Base-by-base conservation (phyloP, 2,113 vertebrate genomes). In the Oreochromis spilurus region DNA sequence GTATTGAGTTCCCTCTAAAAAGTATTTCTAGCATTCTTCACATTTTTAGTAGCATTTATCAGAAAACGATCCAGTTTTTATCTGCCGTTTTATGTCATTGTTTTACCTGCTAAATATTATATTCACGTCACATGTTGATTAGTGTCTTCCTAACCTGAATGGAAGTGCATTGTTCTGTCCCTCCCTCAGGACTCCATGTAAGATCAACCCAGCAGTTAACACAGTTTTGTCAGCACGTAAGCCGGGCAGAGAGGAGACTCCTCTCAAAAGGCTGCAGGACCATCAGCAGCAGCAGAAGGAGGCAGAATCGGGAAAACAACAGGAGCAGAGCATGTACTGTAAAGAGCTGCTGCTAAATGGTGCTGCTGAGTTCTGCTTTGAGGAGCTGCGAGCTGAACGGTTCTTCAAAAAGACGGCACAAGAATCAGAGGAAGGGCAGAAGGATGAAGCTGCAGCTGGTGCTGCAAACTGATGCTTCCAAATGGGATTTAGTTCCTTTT, bases 331-430 rank as follows among this genome's bases (percentile, higher is more conserved):
- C 85, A 99, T 98, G 98, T 99, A 99, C 93, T 99, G 98, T 92
- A 98, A 98, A 93, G 97, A 97, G 34, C 97, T 98, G 88, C 96
- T 99, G 70, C 96, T 98, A 91, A 97, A 97, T 48, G 98, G 98
- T 36, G 97, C 97, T 0, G 94, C 97, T 0, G 99, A 99, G 62
- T 99, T 99, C 93, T 98, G 97, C 82, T 97, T 99, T 36, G 99
- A 99, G 91, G 99, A 99, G 90, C 97, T 99, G 84, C 93, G 97
- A 12, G 97, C 98, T 38, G 98, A 99, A 88, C 96, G 96, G 85
- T 97, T 97, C 93, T 96, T 97, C 12, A 97, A 97, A 91, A 98
- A 97, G 93, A 91, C 91, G 0, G 96, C 90, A 31, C 95, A 96
- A 78, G 95, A 81, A 90, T 86, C 92, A 0, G 50, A 87, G 14